A percentile compares a stretch with the other conserved stretches of the same genome.
phyloP scores from a whole-genome alignment of 2,113 vertebrate genomes.

The Cyprinodon variegatus region DNA sequence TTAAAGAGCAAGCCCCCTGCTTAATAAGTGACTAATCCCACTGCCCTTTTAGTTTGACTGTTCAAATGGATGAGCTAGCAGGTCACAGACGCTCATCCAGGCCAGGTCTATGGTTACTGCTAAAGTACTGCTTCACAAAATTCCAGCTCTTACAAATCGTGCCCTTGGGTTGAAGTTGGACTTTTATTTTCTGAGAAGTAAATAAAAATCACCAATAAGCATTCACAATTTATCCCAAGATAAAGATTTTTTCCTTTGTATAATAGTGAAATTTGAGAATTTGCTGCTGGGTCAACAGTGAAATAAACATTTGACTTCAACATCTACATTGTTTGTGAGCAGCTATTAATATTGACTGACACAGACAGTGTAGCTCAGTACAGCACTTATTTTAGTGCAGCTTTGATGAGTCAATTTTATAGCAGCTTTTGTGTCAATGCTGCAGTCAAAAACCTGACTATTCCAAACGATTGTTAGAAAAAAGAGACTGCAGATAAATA shows the following conservation, averaged over 20 bases:
- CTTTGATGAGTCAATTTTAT: neutral
- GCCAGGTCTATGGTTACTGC: constrained; percentile 4
- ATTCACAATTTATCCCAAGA: neutral
- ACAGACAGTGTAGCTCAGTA: no score
- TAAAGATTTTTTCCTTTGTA: neutral
- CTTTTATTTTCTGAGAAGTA: neutral
- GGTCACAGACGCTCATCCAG: constrained; percentile 55
- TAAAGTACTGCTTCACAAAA: constrained; percentile 1
- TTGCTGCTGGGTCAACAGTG: neutral
- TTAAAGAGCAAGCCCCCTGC: constrained; percentile 55
- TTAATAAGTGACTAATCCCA: constrained; percentile 64
- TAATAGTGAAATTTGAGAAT: neutral
- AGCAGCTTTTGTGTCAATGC: no score
- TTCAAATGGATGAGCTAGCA: constrained; percentile 57
- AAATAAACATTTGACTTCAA: neutral
- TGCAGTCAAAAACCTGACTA: no score
- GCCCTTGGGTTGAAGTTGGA: neutral
- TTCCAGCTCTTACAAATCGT: neutral
- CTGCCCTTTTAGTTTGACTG: constrained; percentile 69
- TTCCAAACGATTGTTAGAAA: no score
- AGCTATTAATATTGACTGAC: neutral
- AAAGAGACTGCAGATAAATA: no score
- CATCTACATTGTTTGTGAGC: neutral
- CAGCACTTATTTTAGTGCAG: neutral
- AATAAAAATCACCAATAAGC: neutral